A percentile compares a stretch with the other conserved stretches of the same genome.
These are phyloP conservation scores for Phania funesta DNA, from an alignment of 2,888 invertebrate genomes.

Conservation along the genomic window DNA sequence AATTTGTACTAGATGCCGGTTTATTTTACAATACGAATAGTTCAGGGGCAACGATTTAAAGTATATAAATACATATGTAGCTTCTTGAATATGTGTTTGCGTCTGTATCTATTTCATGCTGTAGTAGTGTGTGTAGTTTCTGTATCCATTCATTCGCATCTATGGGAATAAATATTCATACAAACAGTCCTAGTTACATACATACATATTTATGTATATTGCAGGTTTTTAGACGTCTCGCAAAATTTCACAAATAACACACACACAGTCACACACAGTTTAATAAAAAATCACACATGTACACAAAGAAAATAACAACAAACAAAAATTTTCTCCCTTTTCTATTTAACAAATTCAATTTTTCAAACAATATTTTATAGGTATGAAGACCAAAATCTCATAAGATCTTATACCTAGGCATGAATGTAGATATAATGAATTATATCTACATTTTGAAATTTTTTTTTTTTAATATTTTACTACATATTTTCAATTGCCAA, in stretches of 20 bases:
- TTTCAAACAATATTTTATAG: too few species aligned
- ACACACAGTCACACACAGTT: neutral
- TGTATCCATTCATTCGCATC: neutral
- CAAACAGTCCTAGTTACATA: too few species aligned
- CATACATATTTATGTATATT: neutral
- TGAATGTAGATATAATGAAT: too few species aligned
- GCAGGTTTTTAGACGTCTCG: slow-evolving; percentile 17
- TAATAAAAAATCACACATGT: neutral
- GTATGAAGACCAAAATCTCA: too few species aligned
- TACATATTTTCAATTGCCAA: too few species aligned
- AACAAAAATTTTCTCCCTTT: too few species aligned
- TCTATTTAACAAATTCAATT: too few species aligned
- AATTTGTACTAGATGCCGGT: slow-evolving; percentile 47
- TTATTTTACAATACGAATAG: slow-evolving; percentile 47
- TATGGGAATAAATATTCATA: neutral
- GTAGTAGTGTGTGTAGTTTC: slow-evolving; percentile 2
- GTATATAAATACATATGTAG: neutral
- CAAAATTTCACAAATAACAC: slow-evolving; percentile 29
- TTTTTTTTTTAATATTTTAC: too few species aligned
- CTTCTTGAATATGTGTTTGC: neutral
- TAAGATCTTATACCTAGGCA: too few species aligned
- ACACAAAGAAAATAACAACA: neutral
- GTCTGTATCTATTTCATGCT: neutral
- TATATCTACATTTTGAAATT: too few species aligned
- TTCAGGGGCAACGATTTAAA: slow-evolving; percentile 52